A percentile compares a stretch with the other conserved stretches of the same genome.
Evolutionary conservation across 2,113 vertebrate genomes (phyloP).

Genomic region (Tachysurus vachellii): DNA sequence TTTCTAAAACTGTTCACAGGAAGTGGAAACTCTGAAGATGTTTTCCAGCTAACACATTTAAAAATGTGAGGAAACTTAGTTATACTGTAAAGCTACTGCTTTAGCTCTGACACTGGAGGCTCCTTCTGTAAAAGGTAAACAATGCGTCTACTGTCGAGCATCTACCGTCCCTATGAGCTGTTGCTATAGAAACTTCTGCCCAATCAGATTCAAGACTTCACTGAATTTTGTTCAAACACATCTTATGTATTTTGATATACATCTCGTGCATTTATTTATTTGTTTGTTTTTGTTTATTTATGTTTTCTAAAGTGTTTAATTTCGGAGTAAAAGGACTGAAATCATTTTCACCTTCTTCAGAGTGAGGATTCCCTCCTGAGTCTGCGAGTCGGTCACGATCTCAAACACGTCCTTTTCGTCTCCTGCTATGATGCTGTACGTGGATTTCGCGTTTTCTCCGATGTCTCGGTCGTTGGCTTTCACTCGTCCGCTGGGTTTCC

Average conservation of each 20-base stretch:
- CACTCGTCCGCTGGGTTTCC: constrained; percentile 86
- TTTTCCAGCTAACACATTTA: too few species aligned
- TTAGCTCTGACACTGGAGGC: background rate
- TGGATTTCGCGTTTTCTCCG: constrained; percentile 91
- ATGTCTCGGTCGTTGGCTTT: constrained; percentile 92
- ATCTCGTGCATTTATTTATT: too few species aligned
- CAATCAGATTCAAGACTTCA: background rate
- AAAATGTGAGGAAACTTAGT: too few species aligned
- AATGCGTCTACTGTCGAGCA: too few species aligned
- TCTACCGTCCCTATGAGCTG: too few species aligned
- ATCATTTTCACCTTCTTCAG: constrained; percentile 84
- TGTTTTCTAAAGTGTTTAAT: too few species aligned
- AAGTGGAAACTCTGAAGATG: background rate
- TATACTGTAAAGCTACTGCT: too few species aligned
- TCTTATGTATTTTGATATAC: background rate
- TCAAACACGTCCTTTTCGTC: constrained; percentile 90
- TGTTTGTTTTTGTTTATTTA: too few species aligned
- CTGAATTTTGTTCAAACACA: background rate
- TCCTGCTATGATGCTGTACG: constrained; percentile 90
- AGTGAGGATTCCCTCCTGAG: constrained; percentile 89
- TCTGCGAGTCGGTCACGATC: constrained; percentile 85
- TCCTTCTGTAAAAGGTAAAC: background rate
- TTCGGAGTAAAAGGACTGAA: too few species aligned
- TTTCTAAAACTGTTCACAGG: background rate
- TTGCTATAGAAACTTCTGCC: background rate